phyloP scores from a whole-genome alignment of 2,797 vertebrate species.

The Valencia hispanica region DNA sequence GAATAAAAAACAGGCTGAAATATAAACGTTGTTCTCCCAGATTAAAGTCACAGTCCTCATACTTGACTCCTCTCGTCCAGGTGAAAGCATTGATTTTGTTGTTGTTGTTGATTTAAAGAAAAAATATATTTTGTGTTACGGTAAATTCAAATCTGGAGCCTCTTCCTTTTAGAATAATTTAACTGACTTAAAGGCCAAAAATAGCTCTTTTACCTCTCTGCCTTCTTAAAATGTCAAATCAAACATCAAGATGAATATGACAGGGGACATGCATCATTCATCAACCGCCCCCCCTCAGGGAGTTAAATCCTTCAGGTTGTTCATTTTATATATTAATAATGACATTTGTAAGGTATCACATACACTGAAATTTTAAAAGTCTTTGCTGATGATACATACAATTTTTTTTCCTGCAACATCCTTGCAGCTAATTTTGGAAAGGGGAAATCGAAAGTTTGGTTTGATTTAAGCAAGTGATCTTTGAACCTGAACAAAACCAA shows the following conservation, averaged over 20 bases:
- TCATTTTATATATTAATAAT: too few relatives aligned
- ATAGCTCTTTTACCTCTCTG: background rate
- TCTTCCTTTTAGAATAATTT: background rate
- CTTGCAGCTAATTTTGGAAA: too few relatives aligned
- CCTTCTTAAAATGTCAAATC: conserved; percentile 1
- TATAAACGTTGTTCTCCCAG: background rate
- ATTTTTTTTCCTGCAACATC: too few relatives aligned
- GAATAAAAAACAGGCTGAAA: background rate
- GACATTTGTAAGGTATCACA: too few relatives aligned
- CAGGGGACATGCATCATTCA: background rate
- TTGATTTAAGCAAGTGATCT: too few relatives aligned
- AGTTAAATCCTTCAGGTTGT: background rate
- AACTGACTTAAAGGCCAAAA: background rate
- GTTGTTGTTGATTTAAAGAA: too few relatives aligned
- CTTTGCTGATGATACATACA: too few relatives aligned
- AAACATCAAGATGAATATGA: background rate
- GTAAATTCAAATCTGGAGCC: background rate
- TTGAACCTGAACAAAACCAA: too few relatives aligned
- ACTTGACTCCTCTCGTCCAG: background rate
- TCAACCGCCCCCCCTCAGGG: background rate
- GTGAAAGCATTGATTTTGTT: background rate
- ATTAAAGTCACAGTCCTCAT: background rate
- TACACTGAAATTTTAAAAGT: too few relatives aligned
- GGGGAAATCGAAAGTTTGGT: too few relatives aligned
- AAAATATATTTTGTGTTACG: background rate